A percentile compares a stretch with the other conserved stretches of the same genome.
Evolutionary conservation across 2,888 invertebrate species (phyloP).

Genomic region (Erynnis tages): DNA sequence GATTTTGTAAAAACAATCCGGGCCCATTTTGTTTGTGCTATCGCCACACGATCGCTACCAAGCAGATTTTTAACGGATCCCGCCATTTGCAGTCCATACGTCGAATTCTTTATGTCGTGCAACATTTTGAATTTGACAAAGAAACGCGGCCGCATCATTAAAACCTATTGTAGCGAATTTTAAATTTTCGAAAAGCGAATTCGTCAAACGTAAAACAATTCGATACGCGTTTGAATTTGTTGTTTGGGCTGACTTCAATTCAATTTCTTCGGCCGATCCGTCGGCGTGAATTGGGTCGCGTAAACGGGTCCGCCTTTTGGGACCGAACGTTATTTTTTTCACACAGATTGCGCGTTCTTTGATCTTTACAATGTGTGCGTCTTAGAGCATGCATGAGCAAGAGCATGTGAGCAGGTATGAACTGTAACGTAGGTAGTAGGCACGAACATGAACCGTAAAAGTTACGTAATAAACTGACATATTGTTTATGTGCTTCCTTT

Average conservation of each 20-base stretch:
- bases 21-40: conserved; percentile 58
- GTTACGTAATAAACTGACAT: no score
- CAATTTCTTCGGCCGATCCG: conserved; percentile 76
- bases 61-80: conserved; percentile 51
- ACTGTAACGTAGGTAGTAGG: no score
- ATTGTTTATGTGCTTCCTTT: no score
- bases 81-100: conserved; percentile 55
- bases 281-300: conserved; percentile 81
- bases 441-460: no score
- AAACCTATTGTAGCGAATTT: conserved; percentile 76
- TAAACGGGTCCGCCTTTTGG: conserved; percentile 80
- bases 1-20: conserved; percentile 57
- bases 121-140: conserved; percentile 68
- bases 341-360: conserved; percentile 78
- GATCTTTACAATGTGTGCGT: conserved; percentile 79
- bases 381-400: no score
- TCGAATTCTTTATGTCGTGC: conserved; percentile 59
- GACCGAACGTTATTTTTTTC: conserved; percentile 79
- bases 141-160: conserved; percentile 76
- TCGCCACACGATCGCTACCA: conserved; percentile 71
- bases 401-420: no score
- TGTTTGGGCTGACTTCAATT: conserved; percentile 75
- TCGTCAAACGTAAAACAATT: conserved; percentile 82
- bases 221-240: conserved; percentile 81
- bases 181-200: conserved; percentile 76